A percentile compares a stretch with the other conserved stretches of the same genome.
phyloP scores from a whole-genome alignment of 1,140 invertebrate genomes.

The Parapsyche elsis region DNA sequence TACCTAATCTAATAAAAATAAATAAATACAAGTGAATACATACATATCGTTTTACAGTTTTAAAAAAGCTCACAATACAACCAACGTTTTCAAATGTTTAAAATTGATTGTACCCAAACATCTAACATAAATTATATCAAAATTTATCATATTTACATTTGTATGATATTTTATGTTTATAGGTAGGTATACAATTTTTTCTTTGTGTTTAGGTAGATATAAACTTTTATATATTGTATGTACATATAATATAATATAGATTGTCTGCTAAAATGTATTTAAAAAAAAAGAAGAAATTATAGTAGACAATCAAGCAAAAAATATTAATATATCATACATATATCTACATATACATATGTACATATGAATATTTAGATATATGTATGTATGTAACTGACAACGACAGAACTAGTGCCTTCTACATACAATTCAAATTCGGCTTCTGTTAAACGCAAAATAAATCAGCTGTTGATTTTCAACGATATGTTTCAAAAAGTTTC shows the following conservation, averaged over 20 bases:
- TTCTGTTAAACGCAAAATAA: too few species aligned
- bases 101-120: conserved; percentile 9
- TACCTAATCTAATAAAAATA: neutral
- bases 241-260: neutral
- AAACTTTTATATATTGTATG: neutral
- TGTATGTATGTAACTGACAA: neutral
- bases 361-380: neutral
- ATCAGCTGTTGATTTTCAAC: too few species aligned
- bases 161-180: neutral
- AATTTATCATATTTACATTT: neutral
- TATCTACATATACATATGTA: neutral
- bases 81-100: conserved; percentile 33
- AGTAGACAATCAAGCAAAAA: too few species aligned
- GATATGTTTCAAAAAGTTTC: too few species aligned
- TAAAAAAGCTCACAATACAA: conserved; percentile 47
- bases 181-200: neutral
- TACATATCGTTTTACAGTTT: neutral
- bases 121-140: conserved; percentile 1
- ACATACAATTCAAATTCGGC: too few species aligned
- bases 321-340: neutral
- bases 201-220: neutral
- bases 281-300: too few species aligned
- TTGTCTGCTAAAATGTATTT: neutral
- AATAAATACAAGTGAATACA: neutral
- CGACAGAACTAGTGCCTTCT: too few species aligned